These are phyloP conservation scores for Gallinago media DNA, from an alignment of 2,113 vertebrate genomes.

Conservation along the genomic window DNA sequence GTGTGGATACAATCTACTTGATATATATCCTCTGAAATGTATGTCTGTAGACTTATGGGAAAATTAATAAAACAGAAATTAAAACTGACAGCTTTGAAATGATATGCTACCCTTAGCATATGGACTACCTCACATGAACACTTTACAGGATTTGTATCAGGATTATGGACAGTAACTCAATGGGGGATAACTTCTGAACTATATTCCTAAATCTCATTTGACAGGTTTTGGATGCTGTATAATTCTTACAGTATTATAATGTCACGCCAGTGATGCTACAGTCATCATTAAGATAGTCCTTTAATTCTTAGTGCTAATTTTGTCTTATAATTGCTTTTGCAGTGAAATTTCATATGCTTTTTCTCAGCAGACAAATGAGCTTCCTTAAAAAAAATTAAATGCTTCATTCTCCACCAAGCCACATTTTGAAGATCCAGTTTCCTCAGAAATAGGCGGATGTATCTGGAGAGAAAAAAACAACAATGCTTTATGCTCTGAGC, in stretches of 20 bases:
- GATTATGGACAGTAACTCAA: conserved; percentile 80
- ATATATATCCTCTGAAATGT: conserved; percentile 73
- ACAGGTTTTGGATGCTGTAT: conserved; percentile 77
- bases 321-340: conserved; percentile 40
- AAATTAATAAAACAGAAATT: conserved; percentile 83
- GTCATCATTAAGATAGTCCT: conserved; percentile 67
- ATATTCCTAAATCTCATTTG: conserved; percentile 80
- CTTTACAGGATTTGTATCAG: conserved; percentile 75
- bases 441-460: neutral
- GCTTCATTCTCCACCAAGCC: conserved; percentile 24
- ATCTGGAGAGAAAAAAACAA: neutral
- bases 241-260: conserved; percentile 72
- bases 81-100: conserved; percentile 80
- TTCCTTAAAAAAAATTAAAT: conserved; percentile 36
- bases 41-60: conserved; percentile 73
- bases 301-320: conserved; percentile 57
- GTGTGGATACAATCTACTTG: conserved; percentile 60
- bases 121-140: conserved; percentile 72
- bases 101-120: conserved; percentile 79
- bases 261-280: conserved; percentile 63
- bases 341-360: conserved; percentile 12
- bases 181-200: conserved; percentile 77
- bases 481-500: neutral
- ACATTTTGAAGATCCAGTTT: neutral
- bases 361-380: conserved; percentile 20